Evolutionary conservation across 2,888 invertebrate genomes (phyloP), one percentile per base, ranked within the genome.

Genomic region (Lissocephala sabroskyi): DNA sequence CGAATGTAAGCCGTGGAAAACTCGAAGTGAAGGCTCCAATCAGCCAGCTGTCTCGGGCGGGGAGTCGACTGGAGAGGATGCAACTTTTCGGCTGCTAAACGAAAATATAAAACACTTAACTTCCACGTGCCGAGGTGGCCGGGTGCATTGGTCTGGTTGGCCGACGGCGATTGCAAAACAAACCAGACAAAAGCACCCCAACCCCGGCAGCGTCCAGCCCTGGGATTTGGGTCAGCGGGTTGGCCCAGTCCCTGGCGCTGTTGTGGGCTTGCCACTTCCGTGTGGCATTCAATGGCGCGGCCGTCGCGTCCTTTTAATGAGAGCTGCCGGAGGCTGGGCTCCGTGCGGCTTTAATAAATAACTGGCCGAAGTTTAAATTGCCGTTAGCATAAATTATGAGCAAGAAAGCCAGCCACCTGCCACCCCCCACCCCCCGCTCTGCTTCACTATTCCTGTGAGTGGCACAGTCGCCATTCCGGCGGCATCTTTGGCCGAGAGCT

Each of bases 301-400:
- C n/a, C n/a, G n/a, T 39, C 51, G 51, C 47, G 52, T 49, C n/a
- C 56, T 59, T 48, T 41, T 52, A 57, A 49, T 55, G 42, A 40
- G 42, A 43, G 30, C 14, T n/a, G n/a, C n/a, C 26, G 9, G 11
- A 19, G 36, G 19, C 13, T 17, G 37, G 32, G 46, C 45, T 53
- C 45, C 41, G 44, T 36, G 45, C 29, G 60, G 45, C 56, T 64
- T 73, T 76, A 73, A 73, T 76, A 73, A 73, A 73, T 79, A 73
- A 79, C 77, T n/a, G 55, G 65, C 49, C 57, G 18, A 79, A 73
- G 79, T 73, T 79, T 73, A 73, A 76, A 68, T 73, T 79, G 77
- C 73, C 74, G 77, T 73, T 79, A 79, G 79, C 77, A 79, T 73
- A 73, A 79, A 73, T 79, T 79, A 79, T 73, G 62, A 78, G 65